These are phyloP conservation scores for Damaliscus lunatus DNA, from an alignment of 2,113 vertebrate genomes.

Conservation along the genomic window DNA sequence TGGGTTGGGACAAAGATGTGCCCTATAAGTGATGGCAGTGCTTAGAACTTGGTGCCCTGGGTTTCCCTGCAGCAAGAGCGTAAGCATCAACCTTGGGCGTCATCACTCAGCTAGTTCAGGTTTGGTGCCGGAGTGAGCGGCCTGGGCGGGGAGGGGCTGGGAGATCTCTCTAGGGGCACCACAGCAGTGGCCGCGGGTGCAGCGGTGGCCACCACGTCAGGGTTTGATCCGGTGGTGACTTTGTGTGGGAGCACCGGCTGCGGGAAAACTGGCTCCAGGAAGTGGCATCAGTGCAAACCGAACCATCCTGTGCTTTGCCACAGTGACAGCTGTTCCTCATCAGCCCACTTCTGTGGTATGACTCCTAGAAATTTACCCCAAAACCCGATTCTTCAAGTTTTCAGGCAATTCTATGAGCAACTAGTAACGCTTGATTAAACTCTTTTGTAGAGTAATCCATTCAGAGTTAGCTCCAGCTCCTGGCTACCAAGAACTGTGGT, in stretches of 20 bases:
- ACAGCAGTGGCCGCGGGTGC: not conserved
- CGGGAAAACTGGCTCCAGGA: not conserved
- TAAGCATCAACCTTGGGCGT: not conserved
- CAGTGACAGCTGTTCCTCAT: not conserved
- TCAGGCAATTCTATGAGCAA: not conserved
- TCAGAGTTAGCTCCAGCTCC: not conserved
- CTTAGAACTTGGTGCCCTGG: not conserved
- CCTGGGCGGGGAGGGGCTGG: not conserved
- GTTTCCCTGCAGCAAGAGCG: not conserved
- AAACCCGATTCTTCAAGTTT: not conserved
- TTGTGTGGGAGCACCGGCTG: fast-evolving
- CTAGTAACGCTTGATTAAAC: not conserved
- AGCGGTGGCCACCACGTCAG: not conserved
- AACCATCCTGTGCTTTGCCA: not conserved
- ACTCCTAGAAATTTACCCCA: not conserved
- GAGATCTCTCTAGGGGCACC: not conserved
- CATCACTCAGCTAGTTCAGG: not conserved
- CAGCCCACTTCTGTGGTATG: not conserved
- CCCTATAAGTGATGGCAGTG: not conserved
- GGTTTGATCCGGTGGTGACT: not conserved
- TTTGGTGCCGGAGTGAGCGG: not conserved
- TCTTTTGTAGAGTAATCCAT: not conserved
- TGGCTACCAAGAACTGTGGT: not conserved
- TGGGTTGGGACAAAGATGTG: not conserved
- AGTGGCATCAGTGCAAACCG: not conserved